A percentile compares a stretch with the other conserved stretches of the same genome.
Evolutionary conservation across 2,888 invertebrate species (phyloP).

Genomic region (Andrena minutula): DNA sequence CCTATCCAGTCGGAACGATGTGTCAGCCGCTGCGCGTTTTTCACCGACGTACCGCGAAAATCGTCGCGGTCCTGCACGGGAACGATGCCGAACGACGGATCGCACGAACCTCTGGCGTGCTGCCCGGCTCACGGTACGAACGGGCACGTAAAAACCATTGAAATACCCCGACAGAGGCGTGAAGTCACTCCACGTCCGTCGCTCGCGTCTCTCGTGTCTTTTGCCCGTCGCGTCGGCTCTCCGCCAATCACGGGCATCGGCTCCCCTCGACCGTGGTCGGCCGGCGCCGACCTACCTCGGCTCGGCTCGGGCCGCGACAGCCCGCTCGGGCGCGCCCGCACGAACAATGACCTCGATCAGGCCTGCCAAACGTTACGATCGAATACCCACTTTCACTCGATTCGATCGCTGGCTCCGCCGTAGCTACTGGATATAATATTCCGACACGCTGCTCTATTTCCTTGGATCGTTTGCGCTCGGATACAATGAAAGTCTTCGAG

Average conservation of each 20-base stretch:
- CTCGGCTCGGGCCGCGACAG: constrained; percentile 18
- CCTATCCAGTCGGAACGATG: constrained; percentile 61
- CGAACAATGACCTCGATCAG: constrained; percentile 77
- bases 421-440: constrained; percentile 19
- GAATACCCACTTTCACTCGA: constrained; percentile 45
- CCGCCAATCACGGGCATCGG: constrained; percentile 62
- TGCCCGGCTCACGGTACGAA: constrained; percentile 51
- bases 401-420: constrained; percentile 13
- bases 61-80: neutral
- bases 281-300: constrained; percentile 47
- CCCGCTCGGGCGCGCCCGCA: constrained; percentile 67
- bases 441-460: neutral
- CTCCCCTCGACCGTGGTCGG: constrained; percentile 54
- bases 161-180: constrained; percentile 70
- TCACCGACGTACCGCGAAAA: constrained; percentile 35
- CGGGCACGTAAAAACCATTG: constrained; percentile 66
- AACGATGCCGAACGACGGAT: constrained; percentile 12
- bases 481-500: neutral
- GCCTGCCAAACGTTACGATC: constrained; percentile 64
- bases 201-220: constrained; percentile 71
- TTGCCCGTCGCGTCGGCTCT: constrained; percentile 61
- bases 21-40: constrained; percentile 73
- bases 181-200: constrained; percentile 76
- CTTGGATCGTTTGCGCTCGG: neutral
- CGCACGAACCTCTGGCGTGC: constrained; percentile 30